Evolutionary conservation across 2,797 vertebrate species (phyloP).

Genomic region (Tamandua tetradactyla): DNA sequence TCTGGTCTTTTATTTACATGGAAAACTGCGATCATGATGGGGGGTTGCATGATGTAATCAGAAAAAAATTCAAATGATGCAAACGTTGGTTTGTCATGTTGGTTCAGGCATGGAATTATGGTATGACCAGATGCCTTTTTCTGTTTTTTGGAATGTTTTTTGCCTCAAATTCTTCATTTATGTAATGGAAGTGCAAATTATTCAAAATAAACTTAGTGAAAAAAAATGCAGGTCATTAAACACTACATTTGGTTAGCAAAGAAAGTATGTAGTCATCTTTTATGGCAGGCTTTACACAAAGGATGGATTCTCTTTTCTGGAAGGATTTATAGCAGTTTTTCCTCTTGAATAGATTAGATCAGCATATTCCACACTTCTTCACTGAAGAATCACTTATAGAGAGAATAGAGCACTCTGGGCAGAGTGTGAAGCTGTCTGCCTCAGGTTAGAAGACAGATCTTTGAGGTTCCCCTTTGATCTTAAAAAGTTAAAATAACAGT

Average conservation of each 20-base stretch:
- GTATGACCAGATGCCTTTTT: background rate
- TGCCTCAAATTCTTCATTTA: background rate
- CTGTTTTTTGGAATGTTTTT: background rate
- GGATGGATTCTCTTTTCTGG: background rate
- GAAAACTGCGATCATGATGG: rapidly evolving
- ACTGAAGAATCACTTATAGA: background rate
- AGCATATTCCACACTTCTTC: background rate
- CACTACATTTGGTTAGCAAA: background rate
- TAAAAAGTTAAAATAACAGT: background rate
- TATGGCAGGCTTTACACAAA: background rate
- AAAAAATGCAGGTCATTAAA: background rate
- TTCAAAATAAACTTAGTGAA: background rate
- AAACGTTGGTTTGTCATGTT: background rate
- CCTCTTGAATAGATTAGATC: background rate
- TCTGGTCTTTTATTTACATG: background rate
- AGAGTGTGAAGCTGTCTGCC: background rate
- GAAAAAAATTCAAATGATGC: rapidly evolving
- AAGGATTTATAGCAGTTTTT: background rate
- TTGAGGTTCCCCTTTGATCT: background rate
- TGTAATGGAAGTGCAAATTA: background rate
- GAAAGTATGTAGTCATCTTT: background rate
- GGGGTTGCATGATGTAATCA: rapidly evolving
- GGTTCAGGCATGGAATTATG: background rate
- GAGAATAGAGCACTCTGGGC: background rate
- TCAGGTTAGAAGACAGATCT: background rate